Base-by-base conservation (phyloP, 1,140 invertebrate species). In the Archegozetes longisetosus region DNA sequence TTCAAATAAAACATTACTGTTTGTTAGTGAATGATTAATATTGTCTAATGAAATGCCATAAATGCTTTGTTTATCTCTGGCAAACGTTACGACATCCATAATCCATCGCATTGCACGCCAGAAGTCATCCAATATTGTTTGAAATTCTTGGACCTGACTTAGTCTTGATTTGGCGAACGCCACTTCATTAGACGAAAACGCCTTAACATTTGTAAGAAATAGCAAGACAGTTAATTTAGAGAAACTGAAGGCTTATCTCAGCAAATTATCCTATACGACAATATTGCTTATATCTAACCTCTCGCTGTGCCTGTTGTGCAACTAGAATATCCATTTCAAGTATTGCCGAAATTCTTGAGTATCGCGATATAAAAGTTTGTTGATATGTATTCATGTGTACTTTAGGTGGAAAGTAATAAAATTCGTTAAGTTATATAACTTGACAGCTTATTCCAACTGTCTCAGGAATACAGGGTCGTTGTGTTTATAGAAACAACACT, bases 71-170 rank as follows among this genome's bases (percentile, higher is more conserved):
- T 86, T 84, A 68, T 94, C 91, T 58, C 91, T 76, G 1, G 91
- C 89, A 69, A 89, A 91, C 0, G 86, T 84, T 46, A 96, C 86
- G 2, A 93, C 82, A 67, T 96, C 90, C 79, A 93, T 88, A 0
- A 96, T 78, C 93, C 93, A 98, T 14, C 94, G 79, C 2, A 87
- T 83, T 24, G 83, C 82, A 69, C 92, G 91, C 93, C 93, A 97
- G 1, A 88, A 81, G 0, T 77, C 70, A 64, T 91, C 90, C 13
- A 91, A 74, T 66, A 84, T 84, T 1, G 79, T 74, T 68, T 90
- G 87, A 3, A 92, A 76, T 55, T 88, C 82, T 68, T 89, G 83
- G 20, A 95, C 71, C 66, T 84, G 83, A 1, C 80, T 75, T 13
- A 95, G 71, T 40, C 88, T 80, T 63, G 90, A 84, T 70, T 88